Conservation (phyloP, 2,113 vertebrate genomes). For the Pluvianellus socialis region DNA sequence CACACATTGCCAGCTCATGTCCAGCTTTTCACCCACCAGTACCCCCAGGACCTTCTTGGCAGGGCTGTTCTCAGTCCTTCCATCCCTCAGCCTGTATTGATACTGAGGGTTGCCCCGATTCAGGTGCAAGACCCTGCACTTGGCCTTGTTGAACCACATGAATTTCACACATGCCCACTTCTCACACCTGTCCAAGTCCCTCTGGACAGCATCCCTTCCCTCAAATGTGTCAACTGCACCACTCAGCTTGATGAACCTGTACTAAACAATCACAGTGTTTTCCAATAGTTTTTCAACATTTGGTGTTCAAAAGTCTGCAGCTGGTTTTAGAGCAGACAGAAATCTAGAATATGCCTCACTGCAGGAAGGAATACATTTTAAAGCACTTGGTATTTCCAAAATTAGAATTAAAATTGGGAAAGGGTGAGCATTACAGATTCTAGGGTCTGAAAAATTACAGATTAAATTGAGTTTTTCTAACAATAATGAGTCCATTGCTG, state of each 20-base stretch:
- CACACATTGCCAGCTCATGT: neutral
- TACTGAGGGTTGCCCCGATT: neutral
- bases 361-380: neutral
- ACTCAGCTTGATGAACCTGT: neutral
- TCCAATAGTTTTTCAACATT: rapidly evolving
- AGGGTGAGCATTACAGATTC: neutral
- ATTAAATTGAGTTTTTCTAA: neutral
- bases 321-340: neutral
- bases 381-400: neutral
- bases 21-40: neutral
- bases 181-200: neutral
- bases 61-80: neutral
- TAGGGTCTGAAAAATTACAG: neutral
- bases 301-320: neutral
- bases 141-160: neutral
- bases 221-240: neutral
- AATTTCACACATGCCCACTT: neutral
- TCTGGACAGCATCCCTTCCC: neutral
- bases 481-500: neutral
- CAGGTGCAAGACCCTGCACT: neutral
- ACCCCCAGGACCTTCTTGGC: neutral
- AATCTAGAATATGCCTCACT: neutral
- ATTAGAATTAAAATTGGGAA: neutral
- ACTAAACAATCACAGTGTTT: neutral
- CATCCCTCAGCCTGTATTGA: neutral